Evolutionary conservation across 2,888 invertebrate species (phyloP).

Genomic region (Ypsolopha sequella): DNA sequence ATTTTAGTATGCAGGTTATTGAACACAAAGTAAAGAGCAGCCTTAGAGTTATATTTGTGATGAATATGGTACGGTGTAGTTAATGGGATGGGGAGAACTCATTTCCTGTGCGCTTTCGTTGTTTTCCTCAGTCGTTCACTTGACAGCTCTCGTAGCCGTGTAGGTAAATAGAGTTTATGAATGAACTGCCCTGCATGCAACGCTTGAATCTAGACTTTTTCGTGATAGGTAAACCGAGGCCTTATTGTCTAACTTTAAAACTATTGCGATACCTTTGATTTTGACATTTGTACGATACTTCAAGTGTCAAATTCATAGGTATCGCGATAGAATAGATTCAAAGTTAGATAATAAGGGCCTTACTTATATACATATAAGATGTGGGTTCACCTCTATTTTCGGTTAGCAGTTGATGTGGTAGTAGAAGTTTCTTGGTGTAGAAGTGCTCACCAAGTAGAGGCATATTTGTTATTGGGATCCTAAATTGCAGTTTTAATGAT

Average conservation of each 20-base stretch:
- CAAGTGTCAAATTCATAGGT: too few relatives aligned
- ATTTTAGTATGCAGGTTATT: slow-evolving; percentile 32
- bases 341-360: too few relatives aligned
- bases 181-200: slow-evolving; percentile 24
- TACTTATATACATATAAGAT: background rate
- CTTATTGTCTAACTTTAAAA: too few relatives aligned
- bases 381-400: too few relatives aligned
- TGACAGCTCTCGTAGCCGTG: slow-evolving; percentile 60
- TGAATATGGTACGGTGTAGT: background rate
- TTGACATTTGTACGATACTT: too few relatives aligned
- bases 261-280: background rate
- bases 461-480: too few relatives aligned
- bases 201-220: background rate
- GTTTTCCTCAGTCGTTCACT: slow-evolving; percentile 33
- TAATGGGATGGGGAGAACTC: background rate
- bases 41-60: background rate
- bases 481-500: too few relatives aligned
- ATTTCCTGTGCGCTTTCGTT: slow-evolving; percentile 34
- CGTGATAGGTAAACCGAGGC: background rate
- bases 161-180: slow-evolving; percentile 44
- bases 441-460: too few relatives aligned
- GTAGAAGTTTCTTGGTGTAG: too few relatives aligned
- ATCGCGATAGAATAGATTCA: too few relatives aligned
- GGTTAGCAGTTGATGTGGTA: too few relatives aligned
- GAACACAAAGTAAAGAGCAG: slow-evolving; percentile 17